These are phyloP conservation scores for Excalfactoria chinensis DNA, from an alignment of 2,113 vertebrate genomes.

Conservation along the genomic window DNA sequence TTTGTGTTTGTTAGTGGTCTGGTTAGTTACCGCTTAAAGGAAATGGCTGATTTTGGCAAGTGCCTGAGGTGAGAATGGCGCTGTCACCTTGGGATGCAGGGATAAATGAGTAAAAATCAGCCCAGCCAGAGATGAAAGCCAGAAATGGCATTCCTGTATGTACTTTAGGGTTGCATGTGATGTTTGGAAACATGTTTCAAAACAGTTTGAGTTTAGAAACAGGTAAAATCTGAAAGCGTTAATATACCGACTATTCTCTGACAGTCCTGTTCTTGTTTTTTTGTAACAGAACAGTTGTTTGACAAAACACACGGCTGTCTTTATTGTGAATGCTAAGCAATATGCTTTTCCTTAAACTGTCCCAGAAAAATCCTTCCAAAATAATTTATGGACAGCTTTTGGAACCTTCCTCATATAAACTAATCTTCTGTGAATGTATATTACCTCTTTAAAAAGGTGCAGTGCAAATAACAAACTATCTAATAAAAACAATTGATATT, in stretches of 20 bases:
- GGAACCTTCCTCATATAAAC: not conserved
- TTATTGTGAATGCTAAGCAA: not conserved
- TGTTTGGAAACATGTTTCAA: not conserved
- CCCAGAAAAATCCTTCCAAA: not conserved
- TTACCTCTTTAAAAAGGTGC: not conserved
- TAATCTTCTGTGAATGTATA: not conserved
- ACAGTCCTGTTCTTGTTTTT: not conserved
- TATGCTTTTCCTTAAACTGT: not conserved
- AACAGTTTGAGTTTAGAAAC: not conserved
- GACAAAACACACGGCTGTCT: not conserved
- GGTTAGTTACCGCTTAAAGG: not conserved
- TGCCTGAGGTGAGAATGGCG: not conserved
- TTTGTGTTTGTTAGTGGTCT: not conserved
- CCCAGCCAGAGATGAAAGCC: not conserved
- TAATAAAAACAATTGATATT: conserved; percentile 22
- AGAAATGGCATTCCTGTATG: not conserved
- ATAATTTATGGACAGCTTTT: not conserved
- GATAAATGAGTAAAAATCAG: not conserved
- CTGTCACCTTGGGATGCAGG: not conserved
- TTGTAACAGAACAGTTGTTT: not conserved
- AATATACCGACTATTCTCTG: not conserved
- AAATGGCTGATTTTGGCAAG: not conserved
- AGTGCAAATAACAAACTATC: not conserved
- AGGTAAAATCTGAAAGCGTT: not conserved
- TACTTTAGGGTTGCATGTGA: not conserved